These are phyloP conservation scores for Abrostola tripartita DNA, from an alignment of 2,888 invertebrate genomes.

Conservation along the genomic window DNA sequence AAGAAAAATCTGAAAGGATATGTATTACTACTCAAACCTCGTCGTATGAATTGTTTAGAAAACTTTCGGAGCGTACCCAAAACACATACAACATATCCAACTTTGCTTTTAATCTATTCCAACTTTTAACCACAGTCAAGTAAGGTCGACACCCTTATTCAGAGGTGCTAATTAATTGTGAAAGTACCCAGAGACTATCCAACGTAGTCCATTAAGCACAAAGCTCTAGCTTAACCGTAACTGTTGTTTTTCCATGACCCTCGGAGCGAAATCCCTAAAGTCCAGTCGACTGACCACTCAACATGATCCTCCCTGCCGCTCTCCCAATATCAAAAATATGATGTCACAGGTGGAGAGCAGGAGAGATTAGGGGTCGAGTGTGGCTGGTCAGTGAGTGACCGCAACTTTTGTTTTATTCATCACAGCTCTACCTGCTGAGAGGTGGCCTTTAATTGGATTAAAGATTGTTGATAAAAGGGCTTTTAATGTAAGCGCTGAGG, in stretches of 20 bases:
- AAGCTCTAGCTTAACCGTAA: slow-evolving; percentile 73
- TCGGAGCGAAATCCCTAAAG: slow-evolving; percentile 77
- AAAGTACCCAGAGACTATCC: slow-evolving; percentile 72
- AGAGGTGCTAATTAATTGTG: slow-evolving; percentile 82
- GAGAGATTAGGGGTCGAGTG: slow-evolving; percentile 55
- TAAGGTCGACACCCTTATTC: slow-evolving; percentile 62
- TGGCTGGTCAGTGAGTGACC: slow-evolving; percentile 62
- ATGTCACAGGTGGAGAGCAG: slow-evolving; percentile 26
- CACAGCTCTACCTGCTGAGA: slow-evolving; percentile 76
- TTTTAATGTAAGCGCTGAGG: slow-evolving; percentile 75
- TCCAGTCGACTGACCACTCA: slow-evolving; percentile 69
- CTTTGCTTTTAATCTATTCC: slow-evolving; percentile 61
- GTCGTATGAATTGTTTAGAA: slow-evolving; percentile 33
- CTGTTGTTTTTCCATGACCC: slow-evolving; percentile 80
- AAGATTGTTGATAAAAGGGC: slow-evolving; percentile 82
- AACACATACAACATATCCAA: slow-evolving; percentile 37
- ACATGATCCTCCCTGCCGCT: slow-evolving; percentile 47
- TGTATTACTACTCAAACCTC: slow-evolving; percentile 10
- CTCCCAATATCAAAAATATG: slow-evolving; percentile 34
- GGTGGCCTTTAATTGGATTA: slow-evolving; percentile 83
- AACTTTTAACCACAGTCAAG: slow-evolving; percentile 64
- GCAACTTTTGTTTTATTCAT: slow-evolving; percentile 84
- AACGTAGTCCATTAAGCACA: slow-evolving; percentile 83
- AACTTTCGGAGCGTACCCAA: slow-evolving; percentile 44
- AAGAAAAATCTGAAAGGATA: slow-evolving; percentile 20